Conservation (phyloP, 2,888 invertebrate species). For the Hedya salicella region DNA sequence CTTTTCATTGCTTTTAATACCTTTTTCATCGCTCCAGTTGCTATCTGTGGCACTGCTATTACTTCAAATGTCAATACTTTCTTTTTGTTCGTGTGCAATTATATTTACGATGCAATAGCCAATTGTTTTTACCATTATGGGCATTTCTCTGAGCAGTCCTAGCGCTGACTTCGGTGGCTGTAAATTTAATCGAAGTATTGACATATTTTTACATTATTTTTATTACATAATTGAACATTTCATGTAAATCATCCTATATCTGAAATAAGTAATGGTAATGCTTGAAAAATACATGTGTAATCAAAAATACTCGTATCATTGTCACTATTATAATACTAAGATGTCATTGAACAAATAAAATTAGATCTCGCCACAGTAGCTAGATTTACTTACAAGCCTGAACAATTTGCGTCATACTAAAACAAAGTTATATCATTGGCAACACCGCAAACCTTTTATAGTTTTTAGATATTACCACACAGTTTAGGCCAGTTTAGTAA, state of each 20-base stretch:
- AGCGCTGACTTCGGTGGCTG: no score
- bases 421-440: not conserved
- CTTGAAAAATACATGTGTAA: no score
- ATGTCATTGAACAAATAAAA: no score
- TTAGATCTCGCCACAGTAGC: no score
- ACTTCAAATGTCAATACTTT: conserved; percentile 39
- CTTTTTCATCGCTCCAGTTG: conserved; percentile 64
- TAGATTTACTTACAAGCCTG: not conserved
- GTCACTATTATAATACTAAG: no score
- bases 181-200: no score
- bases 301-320: no score
- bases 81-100: conserved; percentile 28
- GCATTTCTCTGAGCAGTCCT: no score
- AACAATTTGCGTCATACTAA: not conserved
- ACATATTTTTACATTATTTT: no score
- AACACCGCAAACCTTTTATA: conserved; percentile 2
- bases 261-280: no score
- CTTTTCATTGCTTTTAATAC: conserved; percentile 57
- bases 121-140: conserved; percentile 2
- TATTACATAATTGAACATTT: no score
- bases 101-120: conserved; percentile 4
- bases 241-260: no score
- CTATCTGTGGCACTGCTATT: conserved; percentile 56
- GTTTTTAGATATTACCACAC: conserved; percentile 10
- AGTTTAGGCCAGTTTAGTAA: conserved; percentile 26